Base-by-base conservation (phyloP, 1,140 invertebrate species). In the Neodiprion pinetum region DNA sequence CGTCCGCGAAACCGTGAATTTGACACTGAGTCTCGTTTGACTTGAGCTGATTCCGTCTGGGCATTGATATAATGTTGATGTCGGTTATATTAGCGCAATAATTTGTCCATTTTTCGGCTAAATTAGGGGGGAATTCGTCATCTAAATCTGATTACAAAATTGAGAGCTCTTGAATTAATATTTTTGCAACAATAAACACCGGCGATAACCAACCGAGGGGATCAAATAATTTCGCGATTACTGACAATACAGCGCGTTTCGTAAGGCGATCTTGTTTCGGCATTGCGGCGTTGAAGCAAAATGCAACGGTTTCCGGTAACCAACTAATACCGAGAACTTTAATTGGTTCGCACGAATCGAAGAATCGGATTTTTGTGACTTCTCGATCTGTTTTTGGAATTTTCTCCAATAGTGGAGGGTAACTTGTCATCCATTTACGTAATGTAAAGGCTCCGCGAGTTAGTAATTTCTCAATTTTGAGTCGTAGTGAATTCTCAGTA, bases 1-100 rank as follows among this genome's bases (percentile, higher is more conserved):
- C 76, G 50, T 76, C 76, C 21, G 74, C 23, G 69, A 81, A 79
- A 10, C 75, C 76, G 28, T 78, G 77, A 14, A 81, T 23, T 40
- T 12, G 28, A 23, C 50, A 53, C 14, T 73, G 23, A 71, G 65
- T 12, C 49, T 28, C 67, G 12, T 72, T 12, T n/a, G 73, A 47
- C 7, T 49, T 40, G 5, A 65, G 47, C 10, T 68, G 67, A 10
- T 49, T 71, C 74, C 76, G 73, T 21, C 74, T 71, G 7, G 76
- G 76, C 49, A 77, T 73, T 12, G 48, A 21, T 1, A 77, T 12
- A 14, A 10, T 53, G 14, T 10, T 14, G 9, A 53, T 10, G 9
- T 1, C 9, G 9, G 50, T 9, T 10, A 53, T 9, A 9, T 53
- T 9, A 0, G 50, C 14, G 50, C 14, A 53, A 53, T 10, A 53